Evolutionary conservation across 2,797 vertebrate genomes (phyloP), one percentile per base, ranked within the genome.

Genomic region (Furcifer pardalis): DNA sequence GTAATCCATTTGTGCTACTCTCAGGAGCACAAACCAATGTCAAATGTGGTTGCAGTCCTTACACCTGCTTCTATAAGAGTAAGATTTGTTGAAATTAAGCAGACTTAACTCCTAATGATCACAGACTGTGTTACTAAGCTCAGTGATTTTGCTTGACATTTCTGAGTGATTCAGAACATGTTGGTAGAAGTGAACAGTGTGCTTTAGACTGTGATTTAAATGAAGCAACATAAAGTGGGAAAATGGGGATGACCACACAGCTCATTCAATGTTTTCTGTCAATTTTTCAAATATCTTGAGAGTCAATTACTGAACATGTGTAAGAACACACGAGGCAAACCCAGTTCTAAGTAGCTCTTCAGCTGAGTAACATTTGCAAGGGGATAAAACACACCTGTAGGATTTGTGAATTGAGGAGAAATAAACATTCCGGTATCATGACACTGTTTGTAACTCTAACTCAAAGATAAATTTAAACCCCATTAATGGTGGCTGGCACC

Each of bases 321-420:
- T 90, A 66, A 90, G 87, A 89, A 79, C 84, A 86, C 83, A 86
- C 62, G 85, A 77, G 88, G 87, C 89, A 88, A 93, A 93, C 76
- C 84, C 2, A 82, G 63, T 80, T 32, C 84, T 88, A 73, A 89
- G 71, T 62, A 90, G 49, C 7, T 52, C 27, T 52, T 84, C 71
- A 73, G 74, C 78, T 0, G 52, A 88, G 10, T 42, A 89, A 68
- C 77, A 88, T 75, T 90, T 69, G 42, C 17, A 32, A n/a, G n/a
- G n/a, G n/a, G n/a, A n/a, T n/a, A n/a, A n/a, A n/a, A n/a, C n/a
- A n/a, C n/a, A n/a, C n/a, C n/a, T n/a, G n/a, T n/a, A 62, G 6
- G 21, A 30, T 46, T 32, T 66, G 23, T 30, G 23, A 60, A 12
- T 35, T 35, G 30, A 15, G 30, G 17, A 65, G 77, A 42, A 25